phyloP scores from a whole-genome alignment of 2,888 invertebrate genomes.

The Tyria jacobaeae region DNA sequence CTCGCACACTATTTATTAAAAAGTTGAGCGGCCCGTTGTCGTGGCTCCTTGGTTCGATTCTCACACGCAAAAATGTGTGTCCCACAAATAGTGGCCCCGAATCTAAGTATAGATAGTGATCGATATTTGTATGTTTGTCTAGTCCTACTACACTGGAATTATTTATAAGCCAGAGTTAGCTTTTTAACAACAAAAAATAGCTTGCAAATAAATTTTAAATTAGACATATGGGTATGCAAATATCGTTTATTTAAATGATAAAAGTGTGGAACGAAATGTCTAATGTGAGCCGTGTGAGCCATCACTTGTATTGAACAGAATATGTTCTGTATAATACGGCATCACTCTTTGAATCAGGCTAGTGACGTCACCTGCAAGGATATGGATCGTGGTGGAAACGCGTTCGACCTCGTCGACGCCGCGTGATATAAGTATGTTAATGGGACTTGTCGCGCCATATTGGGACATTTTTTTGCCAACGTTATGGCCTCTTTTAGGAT shows the following conservation, averaged over 20 bases:
- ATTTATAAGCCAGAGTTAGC: no score
- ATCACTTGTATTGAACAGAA: background rate
- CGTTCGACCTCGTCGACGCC: background rate
- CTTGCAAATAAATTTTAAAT: no score
- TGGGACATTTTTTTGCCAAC: slow-evolving; percentile 11
- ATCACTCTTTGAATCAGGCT: background rate
- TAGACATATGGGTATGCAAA: background rate
- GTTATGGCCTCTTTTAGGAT: background rate
- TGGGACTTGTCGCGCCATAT: slow-evolving; percentile 22
- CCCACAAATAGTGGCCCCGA: no score
- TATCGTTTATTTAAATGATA: background rate
- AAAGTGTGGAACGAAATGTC: slow-evolving; percentile 3
- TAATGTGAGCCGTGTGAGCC: background rate
- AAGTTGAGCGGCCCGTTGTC: no score
- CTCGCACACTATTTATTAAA: no score
- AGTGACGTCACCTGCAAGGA: slow-evolving; percentile 11
- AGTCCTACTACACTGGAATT: no score
- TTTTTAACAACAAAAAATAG: no score
- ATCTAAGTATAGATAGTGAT: no score
- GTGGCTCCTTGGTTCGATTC: no score
- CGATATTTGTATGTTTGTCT: no score
- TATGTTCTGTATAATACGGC: background rate
- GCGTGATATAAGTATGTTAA: slow-evolving; percentile 23
- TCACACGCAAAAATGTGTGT: no score
- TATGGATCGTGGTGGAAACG: background rate